Base-by-base conservation (phyloP, 2,113 vertebrate species). In the Corynorhinus townsendii region DNA sequence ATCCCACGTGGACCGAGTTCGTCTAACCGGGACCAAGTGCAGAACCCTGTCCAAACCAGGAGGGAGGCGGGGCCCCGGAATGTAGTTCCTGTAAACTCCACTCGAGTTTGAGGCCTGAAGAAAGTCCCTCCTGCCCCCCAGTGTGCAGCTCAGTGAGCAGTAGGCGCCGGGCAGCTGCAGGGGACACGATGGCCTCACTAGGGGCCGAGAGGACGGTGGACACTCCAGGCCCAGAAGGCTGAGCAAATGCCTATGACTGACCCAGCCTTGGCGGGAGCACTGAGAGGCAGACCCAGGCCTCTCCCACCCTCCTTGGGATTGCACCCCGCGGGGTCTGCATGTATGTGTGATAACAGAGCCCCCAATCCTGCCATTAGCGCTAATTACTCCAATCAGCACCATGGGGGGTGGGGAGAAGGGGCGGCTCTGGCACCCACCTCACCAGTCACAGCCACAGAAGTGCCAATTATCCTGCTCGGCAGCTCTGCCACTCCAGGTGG, bases 311-410 rank as follows among this genome's bases (percentile, higher is more conserved):
- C 69, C 12, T 69, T 17, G 9, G 52, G 47, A 54, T 45, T 69
- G 73, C 64, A 17, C 43, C 54, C 81, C 75, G 43, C 5, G 28
- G 38, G 79, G 68, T n/a, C 47, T 7, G 47, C 47, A n/a, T 11
- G 30, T 9, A 0, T 86, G 38, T 84, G 35, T 83, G 86, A 72
- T 80, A 95, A 95, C 75, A 85, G 7, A 95, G 92, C 47, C 89
- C 94, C 84, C n/a, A 92, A 88, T 40, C 86, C 93, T 96, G 83
- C 96, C 97, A 96, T 97, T 97, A 97, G 95, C 45, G 15, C 84
- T 97, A 92, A 96, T 97, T 95, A 97, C 90, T 77, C 96, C 97
- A 96, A 93, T 96, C 49, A 45, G 91, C 71, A 2, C 43, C 54
- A 0, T 12, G 12, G 87, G 75, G 52, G 22, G 14, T 0, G 2